Evolutionary conservation across 2,888 invertebrate species (phyloP), one percentile per base, ranked within the genome.

Genomic region (Chloromyia formosa): DNA sequence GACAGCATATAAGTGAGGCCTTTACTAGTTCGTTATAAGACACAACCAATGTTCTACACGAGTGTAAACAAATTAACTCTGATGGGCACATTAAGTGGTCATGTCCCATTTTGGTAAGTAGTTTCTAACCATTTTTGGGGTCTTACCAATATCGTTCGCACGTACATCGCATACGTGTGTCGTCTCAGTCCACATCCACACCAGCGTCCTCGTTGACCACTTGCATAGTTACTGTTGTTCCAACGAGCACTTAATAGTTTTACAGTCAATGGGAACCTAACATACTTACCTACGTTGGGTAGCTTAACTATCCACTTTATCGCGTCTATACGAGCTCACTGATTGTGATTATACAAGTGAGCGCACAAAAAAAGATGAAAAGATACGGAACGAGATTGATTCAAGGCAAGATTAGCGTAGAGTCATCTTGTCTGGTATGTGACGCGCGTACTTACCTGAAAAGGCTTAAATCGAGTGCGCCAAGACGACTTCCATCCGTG

Each of bases 1-100:
- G 27, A 35, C 49, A 49, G 16, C 49, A 49, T 5, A 49, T n/a
- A 49, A n/a, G 10, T n/a, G 12, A 49, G 3, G 16, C 3, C 10
- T n/a, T 49, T 40, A 16, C 20, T n/a, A n/a, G 20, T 9, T 27
- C 53, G 16, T 23, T n/a, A 56, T 18, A 10, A 14, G 62, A 23
- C 16, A 54, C 23, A 27, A 35, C 53, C 68, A 54, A 23, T 27
- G 68, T 69, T 23, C 68, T 53, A 69, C 68, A 53, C 53, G 53
- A 69, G 72, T 76, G 76, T 76, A 76, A 76, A 76, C 76, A 76
- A 76, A 76, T 76, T 76, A 76, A 76, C 76, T 71, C 45, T 27
- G 68, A 74, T 74, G 73, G 16, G 42, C 62, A 42, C 42, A 58
- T 22, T 64, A 73, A 76, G 76, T 76, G 76, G 74, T 73, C 76